Evolutionary conservation across 1,140 invertebrate species (phyloP), one percentile per base, ranked within the genome.

Genomic region (Bombus ignitus): DNA sequence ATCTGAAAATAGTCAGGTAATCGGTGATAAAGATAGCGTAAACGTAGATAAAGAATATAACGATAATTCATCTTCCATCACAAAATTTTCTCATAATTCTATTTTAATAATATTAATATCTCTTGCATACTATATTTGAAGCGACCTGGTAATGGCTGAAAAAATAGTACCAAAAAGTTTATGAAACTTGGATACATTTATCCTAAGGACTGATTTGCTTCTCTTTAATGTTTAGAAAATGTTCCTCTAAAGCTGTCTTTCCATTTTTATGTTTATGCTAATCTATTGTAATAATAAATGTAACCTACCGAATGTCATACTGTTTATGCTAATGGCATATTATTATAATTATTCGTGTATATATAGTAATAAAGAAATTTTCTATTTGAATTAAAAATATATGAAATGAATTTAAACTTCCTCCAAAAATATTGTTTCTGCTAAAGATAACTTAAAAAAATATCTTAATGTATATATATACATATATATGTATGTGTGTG

Each of bases 341-440:
- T 35, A 28, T 6, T 66, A 66, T 35, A 66, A 35, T 66, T 37
- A 44, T 65, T 8, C 13, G 9, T 81, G 70, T 81, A 74, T 81
- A 74, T 59, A 47, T 62, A 74, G 28, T 25, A 37, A 81, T 80
- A 73, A 70, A 71, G 12, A 72, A 44, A 74, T 73, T 12, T 44
- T 47, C 1, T 44, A 32, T 32, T 73, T 44, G 15, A 44, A 42
- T 28, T 73, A 44, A 28, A 73, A 18, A n/a, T n/a, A 25, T 28
- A 15, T 32, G 18, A 44, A 32, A 32, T 42, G 44, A 73, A 32
- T 42, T 73, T 73, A 73, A 73, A 22, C 15, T 42, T 13, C 25
- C 25, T n/a, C 5, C 10, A 28, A 71, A 71, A 71, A 28, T 70
- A 70, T 12, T 39, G 25, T 37, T 39, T 70, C 2, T 28, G 28